A percentile compares a stretch with the other conserved stretches of the same genome.
These are phyloP conservation scores for Mesocricetus auratus DNA, from an alignment of 2,113 vertebrate species.

Conservation along the genomic window DNA sequence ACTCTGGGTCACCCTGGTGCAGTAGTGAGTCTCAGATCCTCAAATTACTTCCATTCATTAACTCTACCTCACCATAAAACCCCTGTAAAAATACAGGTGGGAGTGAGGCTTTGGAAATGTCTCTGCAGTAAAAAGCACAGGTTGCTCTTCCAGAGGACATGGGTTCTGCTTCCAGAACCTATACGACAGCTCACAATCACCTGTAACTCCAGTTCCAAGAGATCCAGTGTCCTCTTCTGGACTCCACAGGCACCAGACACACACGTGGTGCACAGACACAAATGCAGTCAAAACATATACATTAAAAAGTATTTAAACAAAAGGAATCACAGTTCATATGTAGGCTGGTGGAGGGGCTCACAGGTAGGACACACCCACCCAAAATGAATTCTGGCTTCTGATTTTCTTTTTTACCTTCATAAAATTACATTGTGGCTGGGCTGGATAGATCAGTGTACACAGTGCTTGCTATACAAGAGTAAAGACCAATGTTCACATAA, in stretches of 20 bases:
- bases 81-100: neutral
- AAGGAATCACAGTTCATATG: neutral
- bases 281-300: neutral
- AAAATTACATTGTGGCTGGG: neutral
- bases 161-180: neutral
- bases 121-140: neutral
- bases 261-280: too few species aligned
- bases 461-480: neutral
- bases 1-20: neutral
- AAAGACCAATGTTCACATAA: neutral
- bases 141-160: neutral
- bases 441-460: neutral
- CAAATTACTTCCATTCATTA: slow-evolving; percentile 33
- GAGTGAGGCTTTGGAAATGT: neutral
- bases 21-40: slow-evolving; percentile 1
- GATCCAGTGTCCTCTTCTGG: neutral
- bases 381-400: neutral
- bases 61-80: neutral
- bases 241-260: neutral
- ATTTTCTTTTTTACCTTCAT: neutral
- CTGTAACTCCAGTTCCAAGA: neutral
- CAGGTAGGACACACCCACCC: neutral
- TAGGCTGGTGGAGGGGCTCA: neutral
- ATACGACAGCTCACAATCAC: too few species aligned
- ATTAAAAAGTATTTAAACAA: neutral